Evolutionary conservation across 1,140 invertebrate genomes (phyloP).

Genomic region (Helicoverpa armigera): DNA sequence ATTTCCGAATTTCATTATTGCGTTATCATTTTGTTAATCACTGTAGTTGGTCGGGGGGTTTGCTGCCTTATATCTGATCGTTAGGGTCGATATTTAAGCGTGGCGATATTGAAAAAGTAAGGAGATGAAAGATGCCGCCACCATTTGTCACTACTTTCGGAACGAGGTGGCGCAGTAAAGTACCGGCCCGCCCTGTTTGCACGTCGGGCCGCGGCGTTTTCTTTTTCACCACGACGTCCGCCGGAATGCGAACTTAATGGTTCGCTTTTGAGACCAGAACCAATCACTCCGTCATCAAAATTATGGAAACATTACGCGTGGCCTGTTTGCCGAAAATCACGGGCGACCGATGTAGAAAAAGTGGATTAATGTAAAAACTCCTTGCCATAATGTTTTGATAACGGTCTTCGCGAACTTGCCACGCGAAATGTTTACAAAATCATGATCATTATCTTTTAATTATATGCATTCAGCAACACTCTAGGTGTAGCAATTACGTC

Average conservation of each 20-base stretch:
- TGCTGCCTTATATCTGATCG: background rate
- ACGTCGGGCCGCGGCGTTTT: conserved; percentile 63
- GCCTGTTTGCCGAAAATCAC: conserved; percentile 52
- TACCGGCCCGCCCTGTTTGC: conserved; percentile 78
- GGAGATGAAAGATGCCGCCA: conserved; percentile 82
- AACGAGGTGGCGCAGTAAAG: conserved; percentile 77
- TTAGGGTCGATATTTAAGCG: conserved; percentile 63
- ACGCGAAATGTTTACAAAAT: conserved; percentile 43
- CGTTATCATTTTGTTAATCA: conserved; percentile 77
- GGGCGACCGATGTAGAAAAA: conserved; percentile 50
- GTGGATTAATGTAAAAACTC: conserved; percentile 49
- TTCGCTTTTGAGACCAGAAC: conserved; percentile 74
- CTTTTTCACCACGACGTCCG: conserved; percentile 61
- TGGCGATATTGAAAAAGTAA: conserved; percentile 51
- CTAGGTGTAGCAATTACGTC: conserved; percentile 23
- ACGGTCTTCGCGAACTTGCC: background rate
- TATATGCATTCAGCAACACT: conserved; percentile 12
- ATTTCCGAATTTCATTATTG: conserved; percentile 83
- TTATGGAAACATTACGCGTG: conserved; percentile 68
- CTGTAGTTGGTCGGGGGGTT: background rate
- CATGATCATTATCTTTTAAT: conserved; percentile 47
- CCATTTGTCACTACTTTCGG: conserved; percentile 84
- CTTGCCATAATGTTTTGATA: conserved; percentile 36
- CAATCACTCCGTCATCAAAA: conserved; percentile 81
- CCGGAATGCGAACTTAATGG: conserved; percentile 78